A percentile compares a stretch with the other conserved stretches of the same genome.
Conservation (phyloP, 2,888 invertebrate genomes). For the Oxycera nigricornis region DNA sequence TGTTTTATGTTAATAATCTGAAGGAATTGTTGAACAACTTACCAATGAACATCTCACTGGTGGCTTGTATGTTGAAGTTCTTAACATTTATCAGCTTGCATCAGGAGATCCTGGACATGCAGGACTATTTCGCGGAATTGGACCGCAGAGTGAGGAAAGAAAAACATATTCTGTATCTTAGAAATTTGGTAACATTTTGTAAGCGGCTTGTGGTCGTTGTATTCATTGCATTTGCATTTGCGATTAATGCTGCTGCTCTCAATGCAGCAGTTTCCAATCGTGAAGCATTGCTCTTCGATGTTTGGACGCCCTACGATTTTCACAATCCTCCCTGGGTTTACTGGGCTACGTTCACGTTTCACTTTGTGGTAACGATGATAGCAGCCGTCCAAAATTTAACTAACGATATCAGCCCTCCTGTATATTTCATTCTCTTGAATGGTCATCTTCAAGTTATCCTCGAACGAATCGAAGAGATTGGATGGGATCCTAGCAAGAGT, state of each 20-base stretch:
- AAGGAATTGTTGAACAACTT: neutral
- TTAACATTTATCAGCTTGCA: neutral
- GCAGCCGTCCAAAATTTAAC: neutral
- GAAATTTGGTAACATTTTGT: neutral
- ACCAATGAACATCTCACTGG: slow-evolving; percentile 2
- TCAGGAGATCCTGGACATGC: neutral
- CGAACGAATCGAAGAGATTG: neutral
- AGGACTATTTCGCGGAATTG: neutral
- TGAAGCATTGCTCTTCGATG: neutral
- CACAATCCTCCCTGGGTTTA: neutral
- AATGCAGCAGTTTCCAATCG: slow-evolving; percentile 5
- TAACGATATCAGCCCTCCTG: neutral
- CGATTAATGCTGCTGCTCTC: neutral
- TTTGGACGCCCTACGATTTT: slow-evolving; percentile 29
- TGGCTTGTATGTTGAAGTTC: neutral
- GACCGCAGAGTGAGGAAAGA: neutral
- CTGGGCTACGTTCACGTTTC: neutral
- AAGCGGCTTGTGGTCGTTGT: neutral
- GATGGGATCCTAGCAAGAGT: neutral
- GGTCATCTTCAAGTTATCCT: neutral
- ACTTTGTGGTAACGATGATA: neutral
- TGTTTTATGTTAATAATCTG: neutral
- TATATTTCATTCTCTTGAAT: neutral
- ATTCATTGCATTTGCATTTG: neutral
- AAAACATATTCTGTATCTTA: neutral